Conservation (phyloP, 2,888 invertebrate genomes). For the Clusia tigrina region DNA sequence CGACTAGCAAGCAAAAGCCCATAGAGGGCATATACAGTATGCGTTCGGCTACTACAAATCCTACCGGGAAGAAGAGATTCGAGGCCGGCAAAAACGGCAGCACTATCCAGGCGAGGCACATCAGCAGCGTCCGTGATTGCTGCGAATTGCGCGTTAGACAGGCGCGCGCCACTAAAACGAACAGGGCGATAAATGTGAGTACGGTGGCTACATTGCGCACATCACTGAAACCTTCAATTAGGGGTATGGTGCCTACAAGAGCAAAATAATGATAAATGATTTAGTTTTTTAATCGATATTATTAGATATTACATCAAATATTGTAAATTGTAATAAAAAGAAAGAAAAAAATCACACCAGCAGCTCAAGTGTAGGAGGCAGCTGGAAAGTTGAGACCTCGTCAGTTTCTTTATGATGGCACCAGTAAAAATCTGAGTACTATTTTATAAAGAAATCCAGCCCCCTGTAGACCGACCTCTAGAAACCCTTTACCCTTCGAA, state of each 20-base stretch:
- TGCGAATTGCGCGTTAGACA: conserved; percentile 69
- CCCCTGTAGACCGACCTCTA: too few relatives aligned
- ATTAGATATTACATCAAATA: too few relatives aligned
- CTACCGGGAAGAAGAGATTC: conserved; percentile 96
- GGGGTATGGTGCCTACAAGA: conserved; percentile 69
- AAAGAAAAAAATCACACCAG: too few relatives aligned
- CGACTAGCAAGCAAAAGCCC: conserved; percentile 94
- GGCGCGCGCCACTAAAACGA: conserved; percentile 64
- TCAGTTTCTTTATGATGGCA: too few relatives aligned
- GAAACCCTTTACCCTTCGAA: too few relatives aligned
- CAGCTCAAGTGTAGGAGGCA: too few relatives aligned
- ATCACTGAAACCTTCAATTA: conserved; percentile 82
- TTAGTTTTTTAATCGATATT: too few relatives aligned
- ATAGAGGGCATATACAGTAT: conserved; percentile 96
- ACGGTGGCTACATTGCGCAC: conserved; percentile 82
- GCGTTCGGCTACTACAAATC: conserved; percentile 95
- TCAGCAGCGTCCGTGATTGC: conserved; percentile 73
- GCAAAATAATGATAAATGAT: too few relatives aligned
- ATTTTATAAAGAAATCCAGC: too few relatives aligned
- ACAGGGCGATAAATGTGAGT: conserved; percentile 69
- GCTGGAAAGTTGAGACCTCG: too few relatives aligned
- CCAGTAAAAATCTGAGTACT: too few relatives aligned
- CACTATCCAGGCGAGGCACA: conserved; percentile 85
- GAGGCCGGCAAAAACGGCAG: conserved; percentile 95
- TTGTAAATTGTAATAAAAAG: too few relatives aligned